Percentiles rank a stretch among this genome's conserved stretches.
These are phyloP conservation scores for Helicolenus hilgendorfi DNA, from an alignment of 2,797 vertebrate genomes.

Conservation along the genomic window DNA sequence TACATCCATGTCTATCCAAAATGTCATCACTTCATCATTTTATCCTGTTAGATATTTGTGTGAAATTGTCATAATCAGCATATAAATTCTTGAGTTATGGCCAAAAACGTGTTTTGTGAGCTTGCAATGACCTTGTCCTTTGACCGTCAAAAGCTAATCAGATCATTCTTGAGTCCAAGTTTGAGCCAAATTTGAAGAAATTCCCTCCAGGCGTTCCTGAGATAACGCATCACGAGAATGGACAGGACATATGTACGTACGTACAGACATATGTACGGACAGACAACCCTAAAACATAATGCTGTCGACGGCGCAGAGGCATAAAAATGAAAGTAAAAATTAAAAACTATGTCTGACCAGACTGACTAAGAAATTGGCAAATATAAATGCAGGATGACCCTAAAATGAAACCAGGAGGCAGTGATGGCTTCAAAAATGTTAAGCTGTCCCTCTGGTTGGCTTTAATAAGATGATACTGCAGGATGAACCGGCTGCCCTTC, in stretches of 20 bases:
- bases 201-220: no score
- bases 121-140: no score
- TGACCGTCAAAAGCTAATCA: no score
- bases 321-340: neutral
- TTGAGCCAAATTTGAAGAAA: no score
- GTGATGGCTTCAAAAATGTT: neutral
- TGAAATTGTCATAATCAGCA: no score
- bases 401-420: neutral
- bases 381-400: neutral
- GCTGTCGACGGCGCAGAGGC: accelerated
- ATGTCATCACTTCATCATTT: no score
- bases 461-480: conserved; percentile 8
- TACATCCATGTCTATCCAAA: no score
- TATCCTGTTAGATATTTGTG: no score
- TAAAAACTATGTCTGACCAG: neutral
- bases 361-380: neutral
- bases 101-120: no score
- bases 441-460: neutral
- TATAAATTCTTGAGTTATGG: no score
- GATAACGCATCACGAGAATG: no score
- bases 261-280: neutral
- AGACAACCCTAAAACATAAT: neutral
- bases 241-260: neutral
- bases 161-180: no score
- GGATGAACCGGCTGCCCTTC: neutral